phyloP scores from a whole-genome alignment of 2,888 invertebrate genomes.

The Belgica antarctica region DNA sequence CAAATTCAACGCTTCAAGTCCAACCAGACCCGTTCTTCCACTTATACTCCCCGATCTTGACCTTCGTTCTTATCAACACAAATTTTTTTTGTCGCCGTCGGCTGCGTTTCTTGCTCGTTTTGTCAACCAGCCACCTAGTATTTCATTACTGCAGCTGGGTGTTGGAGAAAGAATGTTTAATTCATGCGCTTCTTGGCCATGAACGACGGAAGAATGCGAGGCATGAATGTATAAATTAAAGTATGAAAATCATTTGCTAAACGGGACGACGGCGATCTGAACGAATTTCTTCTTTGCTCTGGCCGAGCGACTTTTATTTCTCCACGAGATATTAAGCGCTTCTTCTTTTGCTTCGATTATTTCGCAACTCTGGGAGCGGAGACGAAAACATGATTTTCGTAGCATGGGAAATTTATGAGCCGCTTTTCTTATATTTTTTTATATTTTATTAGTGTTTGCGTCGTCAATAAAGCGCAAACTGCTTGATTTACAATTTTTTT shows the following conservation, averaged over 20 bases:
- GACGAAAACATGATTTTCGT: no score
- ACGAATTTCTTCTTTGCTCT: neutral
- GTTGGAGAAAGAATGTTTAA: no score
- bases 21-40: no score
- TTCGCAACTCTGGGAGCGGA: no score
- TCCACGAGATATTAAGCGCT: neutral
- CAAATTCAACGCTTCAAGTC: no score
- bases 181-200: neutral
- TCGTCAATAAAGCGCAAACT: neutral
- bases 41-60: no score
- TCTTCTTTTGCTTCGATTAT: neutral
- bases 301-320: neutral
- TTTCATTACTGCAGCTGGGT: no score
- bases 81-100: neutral
- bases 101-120: neutral
- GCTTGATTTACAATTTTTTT: neutral
- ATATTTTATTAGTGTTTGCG: neutral
- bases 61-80: neutral
- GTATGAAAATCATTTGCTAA: neutral
- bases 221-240: neutral
- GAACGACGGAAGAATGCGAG: neutral
- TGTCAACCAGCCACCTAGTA: no score
- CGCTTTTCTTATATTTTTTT: no score
- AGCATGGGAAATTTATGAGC: neutral
- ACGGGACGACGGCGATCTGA: neutral